phyloP scores from a whole-genome alignment of 2,113 vertebrate genomes.

The Amphiprion percula region DNA sequence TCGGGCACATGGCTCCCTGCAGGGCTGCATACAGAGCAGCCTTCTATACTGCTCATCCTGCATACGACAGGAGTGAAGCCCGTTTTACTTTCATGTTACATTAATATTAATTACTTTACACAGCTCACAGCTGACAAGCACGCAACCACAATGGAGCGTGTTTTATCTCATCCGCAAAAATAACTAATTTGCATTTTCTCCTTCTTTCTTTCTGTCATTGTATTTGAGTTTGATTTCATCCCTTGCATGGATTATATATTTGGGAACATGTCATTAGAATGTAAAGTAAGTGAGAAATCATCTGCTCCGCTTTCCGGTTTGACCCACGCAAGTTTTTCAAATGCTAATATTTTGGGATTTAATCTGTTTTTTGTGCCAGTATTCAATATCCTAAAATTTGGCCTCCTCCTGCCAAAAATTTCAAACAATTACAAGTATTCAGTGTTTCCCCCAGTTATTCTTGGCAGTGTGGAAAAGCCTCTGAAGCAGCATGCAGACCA shows the following conservation, averaged over 20 bases:
- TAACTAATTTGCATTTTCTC: constrained; percentile 44
- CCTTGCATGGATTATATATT: constrained; percentile 8
- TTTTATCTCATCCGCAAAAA: constrained; percentile 40
- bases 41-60: constrained; percentile 9
- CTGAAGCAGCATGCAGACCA: constrained; percentile 12
- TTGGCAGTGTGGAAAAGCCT: constrained; percentile 31
- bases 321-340: neutral
- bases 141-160: constrained; percentile 13
- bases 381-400: constrained; percentile 26
- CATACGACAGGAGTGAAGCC: constrained; percentile 26
- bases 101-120: constrained; percentile 65
- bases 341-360: constrained; percentile 21
- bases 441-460: constrained; percentile 48
- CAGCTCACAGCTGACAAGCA: constrained; percentile 52
- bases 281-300: constrained; percentile 9
- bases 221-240: constrained; percentile 6
- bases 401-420: constrained; percentile 27
- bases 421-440: constrained; percentile 46
- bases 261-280: neutral
- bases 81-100: constrained; percentile 52
- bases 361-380: constrained; percentile 22
- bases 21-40: constrained; percentile 17
- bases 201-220: constrained; percentile 22
- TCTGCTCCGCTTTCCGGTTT: neutral
- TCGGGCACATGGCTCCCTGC: constrained; percentile 23